Conservation (phyloP, 2,888 invertebrate species). For the Bhutanitis thaidina region DNA sequence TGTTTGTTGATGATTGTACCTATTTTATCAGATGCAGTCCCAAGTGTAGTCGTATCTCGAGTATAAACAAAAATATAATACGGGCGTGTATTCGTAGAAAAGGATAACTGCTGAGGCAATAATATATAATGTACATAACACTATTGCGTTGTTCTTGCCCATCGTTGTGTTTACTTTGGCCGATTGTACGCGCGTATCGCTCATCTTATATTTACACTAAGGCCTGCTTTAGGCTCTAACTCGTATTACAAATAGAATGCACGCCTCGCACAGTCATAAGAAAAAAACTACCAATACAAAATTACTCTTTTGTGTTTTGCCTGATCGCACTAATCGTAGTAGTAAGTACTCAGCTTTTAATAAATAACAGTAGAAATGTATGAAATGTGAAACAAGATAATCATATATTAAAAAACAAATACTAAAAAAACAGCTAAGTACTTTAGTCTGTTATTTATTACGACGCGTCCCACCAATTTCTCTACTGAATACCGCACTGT, state of each 20-base stretch:
- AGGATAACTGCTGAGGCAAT: conserved; percentile 12
- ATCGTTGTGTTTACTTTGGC: conserved; percentile 37
- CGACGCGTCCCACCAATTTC: too few species aligned
- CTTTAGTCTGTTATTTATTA: too few species aligned
- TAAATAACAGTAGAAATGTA: too few species aligned
- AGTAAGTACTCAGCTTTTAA: too few species aligned
- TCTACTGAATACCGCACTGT: too few species aligned
- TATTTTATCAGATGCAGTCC: neutral
- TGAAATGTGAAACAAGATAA: too few species aligned
- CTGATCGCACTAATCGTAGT: too few species aligned
- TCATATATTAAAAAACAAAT: too few species aligned
- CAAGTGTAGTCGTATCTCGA: neutral
- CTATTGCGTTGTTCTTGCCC: conserved; percentile 26
- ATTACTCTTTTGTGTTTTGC: neutral
- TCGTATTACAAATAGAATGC: conserved; percentile 36
- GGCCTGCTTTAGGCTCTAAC: conserved; percentile 27
- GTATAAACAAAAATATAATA: conserved; percentile 9
- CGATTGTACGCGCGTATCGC: conserved; percentile 31
- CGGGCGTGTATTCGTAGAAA: conserved; percentile 10
- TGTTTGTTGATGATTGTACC: neutral
- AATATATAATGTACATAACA: conserved; percentile 23
- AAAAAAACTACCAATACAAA: conserved; percentile 11
- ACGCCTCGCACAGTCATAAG: conserved; percentile 9
- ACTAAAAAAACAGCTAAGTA: too few species aligned
- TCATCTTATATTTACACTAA: conserved; percentile 44